Base-by-base conservation (phyloP, 2,113 vertebrate species). In the Chroicocephalus ridibundus region DNA sequence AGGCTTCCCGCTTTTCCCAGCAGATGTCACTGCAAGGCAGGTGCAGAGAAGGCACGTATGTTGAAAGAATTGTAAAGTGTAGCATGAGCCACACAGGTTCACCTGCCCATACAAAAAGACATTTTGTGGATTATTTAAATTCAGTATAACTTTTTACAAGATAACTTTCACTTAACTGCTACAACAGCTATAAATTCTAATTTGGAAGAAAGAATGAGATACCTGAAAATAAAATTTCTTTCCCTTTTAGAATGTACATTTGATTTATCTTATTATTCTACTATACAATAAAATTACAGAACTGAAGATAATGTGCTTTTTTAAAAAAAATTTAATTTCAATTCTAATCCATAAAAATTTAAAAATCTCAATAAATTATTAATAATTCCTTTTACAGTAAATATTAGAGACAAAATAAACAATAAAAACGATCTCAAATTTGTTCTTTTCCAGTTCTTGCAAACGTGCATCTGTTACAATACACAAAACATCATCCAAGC, bases 11-110 rank as follows among this genome's bases (percentile, higher is more conserved):
- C 58, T 90, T 70, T 76, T 92, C 71, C 92, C 96, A 96, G 92
- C 55, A 94, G 90, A 90, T 95, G 94, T 92, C 93, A 93, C 75
- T 86, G 66, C 66, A 82, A 88, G 66, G 71, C 71, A 88, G 75
- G 55, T 90, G 29, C 62, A 94, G 57, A n/a, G 54, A 58, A 46
- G 20, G 36, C 47, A 85, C 9, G 4, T 4, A 9, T 0, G 2
- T 2, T 32, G 19, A 69, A 74, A 52, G 26, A 61, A 10, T 0
- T 49, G 15, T 6, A 0, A 51, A 75, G 46, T 2, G 24, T 34
- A 82, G 47, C n/a, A 64, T 14, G 21, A 64, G 44, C 31, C 4
- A 2, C 51, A 64, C 31, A 61, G 29, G 19, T 34, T 77, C 15
- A n/a, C 61, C 64, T 66, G 26, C 52, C 25, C 75, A 36, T 15